Evolutionary conservation across 2,113 vertebrate genomes (phyloP).

Genomic region (Chloroceryle aenea): DNA sequence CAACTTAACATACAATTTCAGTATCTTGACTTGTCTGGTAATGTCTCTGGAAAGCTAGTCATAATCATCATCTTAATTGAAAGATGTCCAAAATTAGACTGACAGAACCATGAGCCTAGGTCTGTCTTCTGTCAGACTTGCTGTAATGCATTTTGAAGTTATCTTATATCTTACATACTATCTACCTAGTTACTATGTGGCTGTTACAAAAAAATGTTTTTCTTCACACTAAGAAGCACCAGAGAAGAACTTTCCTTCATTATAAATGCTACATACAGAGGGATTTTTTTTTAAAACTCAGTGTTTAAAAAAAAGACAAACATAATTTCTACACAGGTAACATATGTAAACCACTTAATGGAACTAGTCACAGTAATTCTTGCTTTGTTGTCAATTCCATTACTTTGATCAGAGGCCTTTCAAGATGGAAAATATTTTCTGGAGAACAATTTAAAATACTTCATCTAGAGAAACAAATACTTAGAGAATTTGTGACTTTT

Average conservation of each 20-base stretch:
- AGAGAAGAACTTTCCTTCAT: not conserved
- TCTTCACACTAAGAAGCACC: not conserved
- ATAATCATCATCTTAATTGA: conserved; percentile 47
- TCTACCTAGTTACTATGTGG: not conserved
- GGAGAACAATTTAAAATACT: not conserved
- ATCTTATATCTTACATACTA: not conserved
- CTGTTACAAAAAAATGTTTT: not conserved
- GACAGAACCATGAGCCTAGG: conserved; percentile 1
- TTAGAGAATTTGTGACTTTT: not conserved
- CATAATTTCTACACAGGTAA: not conserved
- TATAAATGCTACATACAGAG: not conserved
- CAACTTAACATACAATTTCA: not conserved
- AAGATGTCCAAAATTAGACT: conserved; percentile 20
- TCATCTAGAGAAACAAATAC: not conserved
- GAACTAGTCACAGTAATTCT: not conserved
- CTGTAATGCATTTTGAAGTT: not conserved
- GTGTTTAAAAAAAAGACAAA: not conserved
- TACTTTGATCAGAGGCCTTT: not conserved
- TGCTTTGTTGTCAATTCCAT: not conserved
- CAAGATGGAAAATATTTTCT: not conserved
- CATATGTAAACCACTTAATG: not conserved
- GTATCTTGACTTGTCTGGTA: not conserved
- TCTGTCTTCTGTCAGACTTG: not conserved
- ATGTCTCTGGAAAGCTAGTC: conserved; percentile 29
- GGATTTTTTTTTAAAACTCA: not conserved